A percentile compares a stretch with the other conserved stretches of the same genome.
Evolutionary conservation across 53 echinoderm and acorn worm species (phyloP).

Genomic region (Mesocentrotus franciscanus): DNA sequence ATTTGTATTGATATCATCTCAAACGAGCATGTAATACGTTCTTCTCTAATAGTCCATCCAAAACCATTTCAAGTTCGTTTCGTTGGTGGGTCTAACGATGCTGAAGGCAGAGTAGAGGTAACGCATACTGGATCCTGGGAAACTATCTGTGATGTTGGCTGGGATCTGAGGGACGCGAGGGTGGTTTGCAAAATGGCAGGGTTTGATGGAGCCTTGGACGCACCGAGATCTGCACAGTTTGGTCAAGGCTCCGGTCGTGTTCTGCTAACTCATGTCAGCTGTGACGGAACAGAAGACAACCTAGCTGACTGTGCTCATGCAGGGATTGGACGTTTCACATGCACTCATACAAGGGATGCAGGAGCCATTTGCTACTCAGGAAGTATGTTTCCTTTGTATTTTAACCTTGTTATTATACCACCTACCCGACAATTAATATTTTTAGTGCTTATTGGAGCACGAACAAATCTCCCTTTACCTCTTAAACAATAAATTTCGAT

Average conservation of each 20-base stretch:
- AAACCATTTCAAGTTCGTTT: background rate
- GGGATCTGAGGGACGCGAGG: slow-evolving; percentile 21
- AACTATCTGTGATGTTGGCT: slow-evolving; percentile 1
- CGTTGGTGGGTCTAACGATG: background rate
- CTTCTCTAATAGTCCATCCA: background rate
- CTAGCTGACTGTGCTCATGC: slow-evolving; percentile 41
- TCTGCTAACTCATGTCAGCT: background rate
- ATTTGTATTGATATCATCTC: no score
- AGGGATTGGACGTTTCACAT: background rate
- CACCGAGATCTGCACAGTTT: slow-evolving; percentile 26
- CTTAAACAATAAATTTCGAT: no score
- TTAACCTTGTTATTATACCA: no score
- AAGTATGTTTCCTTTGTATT: no score
- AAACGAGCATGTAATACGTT: no score
- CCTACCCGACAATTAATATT: no score
- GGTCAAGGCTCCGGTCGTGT: slow-evolving; percentile 52
- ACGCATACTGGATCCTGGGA: background rate
- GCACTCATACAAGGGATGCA: no score
- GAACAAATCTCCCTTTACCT: no score
- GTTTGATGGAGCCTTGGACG: background rate
- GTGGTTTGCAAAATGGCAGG: slow-evolving; percentile 4
- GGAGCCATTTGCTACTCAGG: no score
- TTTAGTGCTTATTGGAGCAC: no score
- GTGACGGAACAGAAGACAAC: slow-evolving; percentile 39
- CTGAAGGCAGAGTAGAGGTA: slow-evolving; percentile 18